Percentiles rank a stretch among this genome's conserved stretches.
phyloP scores from a whole-genome alignment of 2,113 vertebrate species.

The Marmota monax region DNA sequence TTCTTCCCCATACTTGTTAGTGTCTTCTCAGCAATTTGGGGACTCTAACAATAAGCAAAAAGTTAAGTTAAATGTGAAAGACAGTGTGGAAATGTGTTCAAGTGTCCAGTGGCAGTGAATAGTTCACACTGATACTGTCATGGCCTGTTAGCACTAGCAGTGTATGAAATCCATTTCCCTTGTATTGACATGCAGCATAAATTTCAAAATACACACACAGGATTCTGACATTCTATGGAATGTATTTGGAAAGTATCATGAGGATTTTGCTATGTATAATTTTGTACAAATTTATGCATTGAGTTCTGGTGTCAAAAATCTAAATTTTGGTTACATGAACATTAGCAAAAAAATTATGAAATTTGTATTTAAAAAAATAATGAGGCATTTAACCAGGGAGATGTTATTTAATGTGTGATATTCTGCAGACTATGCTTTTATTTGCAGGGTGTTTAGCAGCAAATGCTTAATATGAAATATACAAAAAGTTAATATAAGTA shows the following conservation, averaged over 20 bases:
- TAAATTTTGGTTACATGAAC: not conserved
- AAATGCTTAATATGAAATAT: not conserved
- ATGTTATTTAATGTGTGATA: not conserved
- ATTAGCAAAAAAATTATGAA: not conserved
- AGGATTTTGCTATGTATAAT: not conserved
- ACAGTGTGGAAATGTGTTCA: not conserved
- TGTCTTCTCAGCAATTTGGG: not conserved
- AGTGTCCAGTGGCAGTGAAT: not conserved
- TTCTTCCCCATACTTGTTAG: not conserved
- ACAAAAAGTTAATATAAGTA: conserved; percentile 19
- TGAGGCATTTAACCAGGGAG: not conserved
- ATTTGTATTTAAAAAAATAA: conserved; percentile 39
- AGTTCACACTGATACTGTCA: not conserved
- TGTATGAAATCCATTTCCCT: not conserved
- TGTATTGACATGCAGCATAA: not conserved
- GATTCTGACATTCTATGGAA: not conserved
- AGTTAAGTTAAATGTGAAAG: not conserved
- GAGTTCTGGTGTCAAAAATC: conserved; percentile 32
- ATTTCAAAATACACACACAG: not conserved
- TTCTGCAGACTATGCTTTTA: not conserved
- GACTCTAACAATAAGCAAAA: not conserved
- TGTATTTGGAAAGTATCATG: not conserved
- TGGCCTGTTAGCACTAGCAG: not conserved
- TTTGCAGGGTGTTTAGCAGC: not conserved
- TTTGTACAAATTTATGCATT: not conserved